Evolutionary conservation across 1,140 invertebrate species (phyloP).

Genomic region (Cheumatopsyche charites): DNA sequence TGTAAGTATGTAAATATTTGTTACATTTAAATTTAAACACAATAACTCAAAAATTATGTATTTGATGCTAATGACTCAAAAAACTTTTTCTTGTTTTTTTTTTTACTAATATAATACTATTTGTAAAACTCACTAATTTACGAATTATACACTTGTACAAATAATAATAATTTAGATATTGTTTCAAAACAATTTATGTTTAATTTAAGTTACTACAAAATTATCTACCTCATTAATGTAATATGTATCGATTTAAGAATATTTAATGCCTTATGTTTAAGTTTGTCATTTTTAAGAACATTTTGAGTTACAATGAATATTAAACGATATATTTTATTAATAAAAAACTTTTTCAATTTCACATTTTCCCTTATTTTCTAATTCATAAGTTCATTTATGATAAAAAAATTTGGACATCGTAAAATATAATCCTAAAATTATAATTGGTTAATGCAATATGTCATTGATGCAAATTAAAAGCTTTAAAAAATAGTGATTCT

Average conservation of each 20-base stretch:
- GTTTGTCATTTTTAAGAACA: neutral
- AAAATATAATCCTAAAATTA: too few species aligned
- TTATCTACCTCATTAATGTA: slow-evolving; percentile 15
- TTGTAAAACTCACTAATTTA: too few species aligned
- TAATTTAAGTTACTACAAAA: slow-evolving; percentile 9
- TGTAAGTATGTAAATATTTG: too few species aligned
- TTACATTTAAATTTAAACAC: neutral
- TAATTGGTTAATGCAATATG: too few species aligned
- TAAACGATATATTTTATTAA: slow-evolving; percentile 13
- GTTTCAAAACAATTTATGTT: neutral
- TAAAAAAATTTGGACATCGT: too few species aligned
- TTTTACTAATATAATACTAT: too few species aligned
- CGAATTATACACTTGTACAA: neutral
- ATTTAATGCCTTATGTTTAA: neutral
- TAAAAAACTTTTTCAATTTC: neutral
- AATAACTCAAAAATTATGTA: neutral
- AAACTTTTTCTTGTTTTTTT: too few species aligned
- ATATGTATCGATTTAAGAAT: slow-evolving; percentile 16
- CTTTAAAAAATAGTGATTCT: too few species aligned
- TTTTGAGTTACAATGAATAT: neutral
- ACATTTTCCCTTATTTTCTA: neutral
- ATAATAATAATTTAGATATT: neutral
- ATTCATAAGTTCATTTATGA: too few species aligned
- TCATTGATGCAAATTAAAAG: too few species aligned
- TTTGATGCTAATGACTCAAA: too few species aligned